Base-by-base conservation (phyloP, 2,888 invertebrate species). In the Cantharis rustica region DNA sequence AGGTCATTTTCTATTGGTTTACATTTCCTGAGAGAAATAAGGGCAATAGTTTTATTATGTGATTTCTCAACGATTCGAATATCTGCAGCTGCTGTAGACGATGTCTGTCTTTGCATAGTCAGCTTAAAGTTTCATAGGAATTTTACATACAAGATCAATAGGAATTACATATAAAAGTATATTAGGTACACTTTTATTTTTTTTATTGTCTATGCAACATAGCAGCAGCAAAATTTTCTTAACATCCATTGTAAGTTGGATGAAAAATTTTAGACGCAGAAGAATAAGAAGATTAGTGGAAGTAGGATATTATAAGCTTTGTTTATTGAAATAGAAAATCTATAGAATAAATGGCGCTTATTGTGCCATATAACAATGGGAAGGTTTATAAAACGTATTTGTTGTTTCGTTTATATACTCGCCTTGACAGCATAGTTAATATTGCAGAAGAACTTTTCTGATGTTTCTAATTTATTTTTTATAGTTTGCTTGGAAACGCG, bases 291-390 rank as follows among this genome's bases (percentile, higher is more conserved):
- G 47, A 47, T 47, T 47, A 47, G 47, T 47, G 47, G n/a, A 47
- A 47, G 47, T 47, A 47, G 64, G 64, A 66, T 20, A 66, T 66
- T 20, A 66, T 20, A 66, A 20, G 64, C 64, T 66, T 66, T 66
- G 64, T 66, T 66, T 66, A 66, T 66, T 66, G 64, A 66, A 66
- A 20, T 66, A 66, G 64, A 66, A 66, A 66, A 66, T 66, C 64
- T 66, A 66, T 66, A 66, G 17, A 66, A 66, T 66, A 47, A 47
- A 47, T 66, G 64, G 20, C 23, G 23, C 23, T 66, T 66, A 66
- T 66, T 66, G 64, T 66, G 64, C n/a, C 17, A 66, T 20, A 23
- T 66, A 66, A 66, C 64, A 66, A 66, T 16, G 20, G 64, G 17
- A 16, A 66, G 64, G 64, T 20, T 66, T 66, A 23, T 47, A 47